Evolutionary conservation across 2,113 vertebrate species (phyloP), one percentile per base, ranked within the genome.

Genomic region (Chamaea fasciata): DNA sequence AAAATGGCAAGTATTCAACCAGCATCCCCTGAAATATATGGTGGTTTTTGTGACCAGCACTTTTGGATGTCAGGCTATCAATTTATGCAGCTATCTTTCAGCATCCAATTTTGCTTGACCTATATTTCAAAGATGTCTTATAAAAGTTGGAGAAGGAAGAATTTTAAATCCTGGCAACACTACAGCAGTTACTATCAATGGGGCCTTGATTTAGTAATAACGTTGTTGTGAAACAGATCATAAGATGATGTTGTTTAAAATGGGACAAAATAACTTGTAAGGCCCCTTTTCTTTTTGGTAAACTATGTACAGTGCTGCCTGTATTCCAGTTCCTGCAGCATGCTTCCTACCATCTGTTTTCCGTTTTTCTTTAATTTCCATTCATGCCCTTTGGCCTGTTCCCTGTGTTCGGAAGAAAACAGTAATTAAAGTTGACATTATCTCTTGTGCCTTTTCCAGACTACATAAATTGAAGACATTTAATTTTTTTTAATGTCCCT

Each of bases 291-390:
- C 81, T 83, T 89, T 91, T 83, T 79, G 37, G 71, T 91, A 94
- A 97, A 84, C 96, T 90, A 92, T 92, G 92, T 95, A 96, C 83
- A 92, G 92, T 88, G 83, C 64, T 96, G 87, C 96, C 87, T 96
- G 84, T 97, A 94, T 95, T 83, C 75, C 67, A 94, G 89, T 95
- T 97, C 75, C 94, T 97, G 88, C 33, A 91, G 85, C 83, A 92
- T 94, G 80, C 84, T 97, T 97, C 94, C 94, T 82, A 81, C 96
- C 98, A 98, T 98, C 97, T 98, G 97, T 94, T 98, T 98, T 97
- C 91, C 93, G 98, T 98, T 98, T 97, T 96, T 96, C 96, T 98
- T 98, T 97, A 95, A 98, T 98, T 98, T 98, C 96, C 91, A 97
- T 94, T 96, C 93, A 59, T 93, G 95, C 95, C 97, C 96, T 97